These are phyloP conservation scores for Volucella inflata DNA, from an alignment of 2,888 invertebrate species.

Conservation along the genomic window DNA sequence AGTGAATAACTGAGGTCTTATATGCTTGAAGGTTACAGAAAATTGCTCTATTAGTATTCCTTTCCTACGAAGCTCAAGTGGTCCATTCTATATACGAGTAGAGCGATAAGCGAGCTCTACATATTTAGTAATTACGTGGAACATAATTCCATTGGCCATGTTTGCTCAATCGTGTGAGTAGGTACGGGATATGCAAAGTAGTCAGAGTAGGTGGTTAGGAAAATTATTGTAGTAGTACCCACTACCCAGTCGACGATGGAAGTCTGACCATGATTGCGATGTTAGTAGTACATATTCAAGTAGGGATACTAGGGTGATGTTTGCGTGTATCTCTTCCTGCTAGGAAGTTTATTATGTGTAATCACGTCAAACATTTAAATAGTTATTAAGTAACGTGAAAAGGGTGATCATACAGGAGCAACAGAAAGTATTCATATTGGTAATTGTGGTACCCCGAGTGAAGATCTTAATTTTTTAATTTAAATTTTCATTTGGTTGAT, in stretches of 20 bases:
- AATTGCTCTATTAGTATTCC: constrained; percentile 70
- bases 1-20: constrained; percentile 54
- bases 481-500: constrained; percentile 16
- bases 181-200: constrained; percentile 49
- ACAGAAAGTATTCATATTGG: neutral
- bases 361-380: constrained; percentile 80
- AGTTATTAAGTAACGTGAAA: constrained; percentile 62
- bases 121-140: constrained; percentile 56
- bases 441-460: constrained; percentile 8
- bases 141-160: constrained; percentile 63
- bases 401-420: neutral
- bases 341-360: constrained; percentile 80
- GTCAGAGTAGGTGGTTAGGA: constrained; percentile 33
- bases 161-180: constrained; percentile 69
- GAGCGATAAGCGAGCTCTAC: constrained; percentile 25
- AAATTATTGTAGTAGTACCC: constrained; percentile 34
- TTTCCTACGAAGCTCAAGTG: constrained; percentile 31
- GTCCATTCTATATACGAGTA: constrained; percentile 46
- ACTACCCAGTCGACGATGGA: neutral
- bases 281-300: neutral
- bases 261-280: constrained; percentile 49
- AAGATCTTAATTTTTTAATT: constrained; percentile 10
- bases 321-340: constrained; percentile 39
- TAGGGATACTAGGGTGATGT: constrained; percentile 2
- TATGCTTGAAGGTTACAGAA: constrained; percentile 73